Evolutionary conservation across 2,797 vertebrate species (phyloP).

Genomic region (Vireo griseus): DNA sequence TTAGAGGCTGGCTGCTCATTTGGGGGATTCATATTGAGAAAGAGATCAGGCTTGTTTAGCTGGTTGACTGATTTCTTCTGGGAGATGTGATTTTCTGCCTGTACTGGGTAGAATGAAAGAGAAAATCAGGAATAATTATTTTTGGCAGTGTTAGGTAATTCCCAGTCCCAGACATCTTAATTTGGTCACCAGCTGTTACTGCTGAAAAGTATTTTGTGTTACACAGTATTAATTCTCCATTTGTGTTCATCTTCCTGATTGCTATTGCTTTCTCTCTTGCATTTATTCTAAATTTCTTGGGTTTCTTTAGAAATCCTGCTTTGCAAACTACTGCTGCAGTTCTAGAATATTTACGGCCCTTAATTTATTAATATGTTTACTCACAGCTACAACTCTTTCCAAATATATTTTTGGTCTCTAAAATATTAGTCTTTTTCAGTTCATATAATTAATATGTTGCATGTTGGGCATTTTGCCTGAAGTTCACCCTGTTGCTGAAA

Average conservation of each 20-base stretch:
- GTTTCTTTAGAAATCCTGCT: background rate
- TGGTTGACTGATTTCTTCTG: constrained; percentile 52
- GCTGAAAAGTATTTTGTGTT: constrained; percentile 34
- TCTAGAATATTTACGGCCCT: background rate
- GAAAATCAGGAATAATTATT: constrained; percentile 57
- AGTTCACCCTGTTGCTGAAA: background rate
- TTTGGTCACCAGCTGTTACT: constrained; percentile 55
- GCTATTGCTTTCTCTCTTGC: background rate
- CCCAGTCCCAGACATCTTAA: constrained; percentile 43
- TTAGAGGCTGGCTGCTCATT: constrained; percentile 20
- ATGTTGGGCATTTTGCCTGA: background rate
- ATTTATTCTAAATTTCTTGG: background rate
- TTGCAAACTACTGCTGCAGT: background rate
- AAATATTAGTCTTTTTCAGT: background rate
- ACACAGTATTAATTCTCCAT: constrained; percentile 32
- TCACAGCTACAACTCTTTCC: background rate
- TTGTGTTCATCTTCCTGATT: background rate
- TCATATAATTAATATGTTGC: background rate
- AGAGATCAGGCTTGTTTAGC: constrained; percentile 36
- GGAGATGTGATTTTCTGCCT: constrained; percentile 37
- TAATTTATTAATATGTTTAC: background rate
- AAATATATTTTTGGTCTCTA: background rate
- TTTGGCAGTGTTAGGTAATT: constrained; percentile 55
- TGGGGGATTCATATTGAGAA: constrained; percentile 4
- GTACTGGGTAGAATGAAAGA: constrained; percentile 3